Conservation (phyloP, 2,113 vertebrate genomes). For the Bucco capensis region DNA sequence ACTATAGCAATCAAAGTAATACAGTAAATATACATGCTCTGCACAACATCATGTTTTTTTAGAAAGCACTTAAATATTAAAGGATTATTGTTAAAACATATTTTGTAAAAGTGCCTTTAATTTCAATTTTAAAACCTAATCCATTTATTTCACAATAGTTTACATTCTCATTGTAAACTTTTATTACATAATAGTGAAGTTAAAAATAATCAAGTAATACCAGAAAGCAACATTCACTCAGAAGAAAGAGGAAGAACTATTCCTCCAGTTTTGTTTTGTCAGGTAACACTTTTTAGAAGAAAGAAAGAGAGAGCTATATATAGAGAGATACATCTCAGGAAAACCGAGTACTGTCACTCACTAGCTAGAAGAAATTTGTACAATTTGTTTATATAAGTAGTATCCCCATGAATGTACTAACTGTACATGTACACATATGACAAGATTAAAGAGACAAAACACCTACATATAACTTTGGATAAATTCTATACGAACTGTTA, state of each 20-base stretch:
- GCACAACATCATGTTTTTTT: neutral
- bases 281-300: neutral
- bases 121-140: neutral
- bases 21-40: neutral
- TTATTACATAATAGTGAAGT: neutral
- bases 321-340: neutral
- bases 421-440: neutral
- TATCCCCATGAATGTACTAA: constrained; percentile 27
- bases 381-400: neutral
- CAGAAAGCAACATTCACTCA: neutral
- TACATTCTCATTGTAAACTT: neutral
- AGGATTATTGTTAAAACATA: neutral
- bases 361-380: neutral
- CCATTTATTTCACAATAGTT: neutral
- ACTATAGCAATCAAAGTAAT: neutral
- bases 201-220: neutral
- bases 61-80: neutral
- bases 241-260: neutral
- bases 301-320: neutral
- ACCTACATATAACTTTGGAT: neutral
- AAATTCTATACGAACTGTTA: neutral
- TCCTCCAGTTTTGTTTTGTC: neutral
- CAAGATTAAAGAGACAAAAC: neutral
- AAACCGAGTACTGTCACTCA: neutral
- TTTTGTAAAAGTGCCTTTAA: constrained; percentile 34